phyloP scores from a whole-genome alignment of 2,888 invertebrate genomes.

The Digitonthophagus gazella region DNA sequence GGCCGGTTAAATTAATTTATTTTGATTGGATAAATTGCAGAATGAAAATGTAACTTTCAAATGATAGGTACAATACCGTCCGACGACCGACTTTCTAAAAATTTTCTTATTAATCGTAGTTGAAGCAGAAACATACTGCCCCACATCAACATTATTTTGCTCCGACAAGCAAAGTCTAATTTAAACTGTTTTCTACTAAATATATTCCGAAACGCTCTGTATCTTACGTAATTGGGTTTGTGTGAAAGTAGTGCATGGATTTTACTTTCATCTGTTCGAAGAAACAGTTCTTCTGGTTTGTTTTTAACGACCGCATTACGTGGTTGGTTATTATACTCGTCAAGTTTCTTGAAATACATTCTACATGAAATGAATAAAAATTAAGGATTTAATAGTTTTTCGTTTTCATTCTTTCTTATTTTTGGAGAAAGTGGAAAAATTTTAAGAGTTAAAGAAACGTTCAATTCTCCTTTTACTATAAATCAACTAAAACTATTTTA shows the following conservation, averaged over 20 bases:
- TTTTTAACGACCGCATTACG: not conserved
- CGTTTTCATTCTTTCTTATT: no score
- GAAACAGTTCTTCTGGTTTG: not conserved
- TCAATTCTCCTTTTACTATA: no score
- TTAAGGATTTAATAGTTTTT: no score
- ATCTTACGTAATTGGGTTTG: not conserved
- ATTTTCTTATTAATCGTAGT: not conserved
- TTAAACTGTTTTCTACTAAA: not conserved
- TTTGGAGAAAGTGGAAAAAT: no score
- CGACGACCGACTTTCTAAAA: not conserved
- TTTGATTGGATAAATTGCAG: no score
- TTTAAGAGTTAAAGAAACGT: no score
- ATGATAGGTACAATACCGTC: no score
- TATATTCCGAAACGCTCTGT: not conserved
- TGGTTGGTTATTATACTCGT: not conserved
- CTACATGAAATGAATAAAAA: no score
- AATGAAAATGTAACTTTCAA: no score
- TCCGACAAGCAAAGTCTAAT: not conserved
- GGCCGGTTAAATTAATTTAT: no score
- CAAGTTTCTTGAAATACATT: not conserved
- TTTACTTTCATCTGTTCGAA: not conserved
- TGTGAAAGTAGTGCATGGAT: not conserved
- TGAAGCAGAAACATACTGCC: not conserved
- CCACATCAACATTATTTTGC: not conserved
- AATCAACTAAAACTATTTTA: no score